These are phyloP conservation scores for Camelus bactrianus DNA, from an alignment of 2,113 vertebrate species.

Conservation along the genomic window DNA sequence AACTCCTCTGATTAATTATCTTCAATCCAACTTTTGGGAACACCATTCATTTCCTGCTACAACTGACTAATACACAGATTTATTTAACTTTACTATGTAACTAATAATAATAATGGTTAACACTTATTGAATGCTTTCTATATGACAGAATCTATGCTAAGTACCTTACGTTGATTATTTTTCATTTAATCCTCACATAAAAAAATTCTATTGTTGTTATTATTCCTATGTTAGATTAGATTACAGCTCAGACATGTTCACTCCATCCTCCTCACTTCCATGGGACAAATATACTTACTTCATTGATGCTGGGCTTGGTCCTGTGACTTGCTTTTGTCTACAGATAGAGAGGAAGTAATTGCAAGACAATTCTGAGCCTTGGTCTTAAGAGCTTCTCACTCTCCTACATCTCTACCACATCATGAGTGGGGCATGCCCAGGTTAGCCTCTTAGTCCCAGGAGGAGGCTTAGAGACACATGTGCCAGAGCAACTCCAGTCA, in stretches of 20 bases:
- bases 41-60: not conserved
- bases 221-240: not conserved
- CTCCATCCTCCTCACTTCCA: not conserved
- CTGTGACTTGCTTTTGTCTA: not conserved
- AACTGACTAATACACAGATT: not conserved
- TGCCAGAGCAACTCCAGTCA: not conserved
- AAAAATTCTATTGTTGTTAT: not conserved
- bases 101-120: not conserved
- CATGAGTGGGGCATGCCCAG: not conserved
- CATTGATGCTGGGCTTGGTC: not conserved
- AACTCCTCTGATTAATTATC: constrained; percentile 23
- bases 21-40: not conserved
- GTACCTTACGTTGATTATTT: not conserved
- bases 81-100: constrained; percentile 30
- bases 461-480: not conserved
- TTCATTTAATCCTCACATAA: constrained; percentile 40
- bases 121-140: constrained; percentile 27
- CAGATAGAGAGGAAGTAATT: not conserved
- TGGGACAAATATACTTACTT: not conserved
- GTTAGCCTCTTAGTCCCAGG: not conserved
- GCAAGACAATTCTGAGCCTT: not conserved
- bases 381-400: not conserved
- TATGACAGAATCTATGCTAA: not conserved
- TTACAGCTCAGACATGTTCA: constrained; percentile 23
- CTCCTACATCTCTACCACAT: not conserved